phyloP scores from a whole-genome alignment of 2,797 vertebrate species.

The Lepilemur septentrionalis region DNA sequence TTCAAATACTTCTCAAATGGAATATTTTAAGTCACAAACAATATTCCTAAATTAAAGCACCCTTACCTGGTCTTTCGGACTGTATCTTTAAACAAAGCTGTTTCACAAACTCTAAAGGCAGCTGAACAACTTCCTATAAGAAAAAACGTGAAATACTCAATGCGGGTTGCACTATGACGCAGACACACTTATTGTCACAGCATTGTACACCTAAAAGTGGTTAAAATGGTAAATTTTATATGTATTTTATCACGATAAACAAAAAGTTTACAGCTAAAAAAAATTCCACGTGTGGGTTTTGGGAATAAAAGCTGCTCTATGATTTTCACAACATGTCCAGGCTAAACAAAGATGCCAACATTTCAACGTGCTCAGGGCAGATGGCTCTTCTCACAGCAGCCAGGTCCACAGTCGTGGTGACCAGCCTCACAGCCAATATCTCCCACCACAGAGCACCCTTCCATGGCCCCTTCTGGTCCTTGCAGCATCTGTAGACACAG shows the following conservation, averaged over 20 bases:
- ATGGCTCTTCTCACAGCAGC: not conserved
- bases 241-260: not conserved
- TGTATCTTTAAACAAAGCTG: conserved; percentile 96
- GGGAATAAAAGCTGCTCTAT: not conserved
- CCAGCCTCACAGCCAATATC: not conserved
- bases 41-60: not conserved
- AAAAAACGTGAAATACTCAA: not conserved
- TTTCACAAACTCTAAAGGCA: conserved; percentile 96
- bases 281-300: not conserved
- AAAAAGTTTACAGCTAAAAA: not conserved
- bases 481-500: not conserved
- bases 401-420: not conserved
- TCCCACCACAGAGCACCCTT: not conserved
- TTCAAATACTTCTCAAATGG: not conserved
- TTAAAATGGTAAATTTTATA: not conserved
- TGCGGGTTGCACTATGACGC: not conserved
- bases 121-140: conserved; percentile 91
- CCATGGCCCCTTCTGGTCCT: not conserved
- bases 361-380: not conserved
- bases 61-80: conserved; percentile 94
- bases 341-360: not conserved
- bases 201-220: not conserved
- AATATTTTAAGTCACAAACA: not conserved
- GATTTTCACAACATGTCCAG: not conserved
- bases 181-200: not conserved